Evolutionary conservation across 2,797 vertebrate species (phyloP), one percentile per base, ranked within the genome.

Genomic region (Coendou prehensilis): DNA sequence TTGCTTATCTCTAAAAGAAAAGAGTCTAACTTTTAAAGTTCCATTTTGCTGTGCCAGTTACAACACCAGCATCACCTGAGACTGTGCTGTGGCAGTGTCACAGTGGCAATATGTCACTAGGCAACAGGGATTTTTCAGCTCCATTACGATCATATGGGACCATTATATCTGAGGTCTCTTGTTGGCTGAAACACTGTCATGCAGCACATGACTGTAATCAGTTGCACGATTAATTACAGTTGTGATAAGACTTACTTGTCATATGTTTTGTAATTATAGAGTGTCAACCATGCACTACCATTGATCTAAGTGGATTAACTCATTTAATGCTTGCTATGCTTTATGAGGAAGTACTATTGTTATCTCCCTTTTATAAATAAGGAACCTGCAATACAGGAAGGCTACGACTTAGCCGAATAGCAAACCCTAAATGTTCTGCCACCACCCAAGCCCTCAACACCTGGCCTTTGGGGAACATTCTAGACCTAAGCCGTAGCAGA

Each of bases 341-440:
- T 73, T 26, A 5, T 59, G 47, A 73, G 54, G 56, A 61, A 22
- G 17, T 17, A 1, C 26, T 84, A 26, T 37, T 57, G 7, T 73
- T 41, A 30, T 81, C 63, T 56, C 67, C 20, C 17, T 73, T 84
- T 67, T 89, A 63, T 23, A 20, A 15, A 59, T 11, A 28, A 82
- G 26, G 69, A 94, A 88, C 83, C 59, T 9, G 50, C 93, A 45
- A 69, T 67, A 71, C n/a, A 91, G 56, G 76, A 87, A 84, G 71
- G 22, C 59, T n/a, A 22, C 79, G 75, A 88, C 30, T 30, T 52
- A 45, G 20, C n/a, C 30, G 7, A 15, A 41, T 33, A 11, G 67
- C 76, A 78, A 45, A n/a, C 26, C 41, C 56, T 78, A 78, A 41
- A 41, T 56, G 3, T 57, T 82, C 30, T 54, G 33, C 14, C 9